These are phyloP conservation scores for Drosophila cognata DNA, from an alignment of 2,888 invertebrate genomes.

Conservation along the genomic window DNA sequence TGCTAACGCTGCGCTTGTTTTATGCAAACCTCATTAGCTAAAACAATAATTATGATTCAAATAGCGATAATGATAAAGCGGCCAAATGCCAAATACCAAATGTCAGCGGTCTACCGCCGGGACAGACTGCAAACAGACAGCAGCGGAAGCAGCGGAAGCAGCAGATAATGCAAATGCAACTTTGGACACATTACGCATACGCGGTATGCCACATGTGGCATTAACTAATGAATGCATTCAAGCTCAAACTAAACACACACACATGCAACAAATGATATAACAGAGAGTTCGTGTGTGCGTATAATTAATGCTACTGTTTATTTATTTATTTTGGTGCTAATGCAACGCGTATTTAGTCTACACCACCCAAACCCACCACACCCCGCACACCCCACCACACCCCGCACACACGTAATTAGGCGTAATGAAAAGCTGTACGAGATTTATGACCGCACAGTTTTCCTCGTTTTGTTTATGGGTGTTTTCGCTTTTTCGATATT, in stretches of 20 bases:
- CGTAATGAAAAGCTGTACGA: conserved; percentile 63
- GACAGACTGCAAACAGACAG: conserved; percentile 11
- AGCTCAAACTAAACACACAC: conserved; percentile 31
- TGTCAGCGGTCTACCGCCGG: conserved; percentile 25
- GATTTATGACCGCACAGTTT: conserved; percentile 56
- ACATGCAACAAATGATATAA: conserved; percentile 11
- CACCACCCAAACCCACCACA: background rate
- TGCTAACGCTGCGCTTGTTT: conserved; percentile 31
- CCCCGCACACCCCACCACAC: no score
- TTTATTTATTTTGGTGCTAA: conserved; percentile 58
- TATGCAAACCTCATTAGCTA: conserved; percentile 41
- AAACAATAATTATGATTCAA: conserved; percentile 28
- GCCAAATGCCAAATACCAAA: conserved; percentile 22
- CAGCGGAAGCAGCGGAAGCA: conserved; percentile 2
- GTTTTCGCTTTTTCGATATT: conserved; percentile 15
- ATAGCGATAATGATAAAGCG: conserved; percentile 16
- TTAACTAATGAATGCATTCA: conserved; percentile 33
- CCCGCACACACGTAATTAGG: conserved; percentile 49
- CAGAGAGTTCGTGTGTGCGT: background rate
- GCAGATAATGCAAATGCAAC: conserved; percentile 10
- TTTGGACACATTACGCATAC: conserved; percentile 35
- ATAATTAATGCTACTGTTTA: conserved; percentile 62
- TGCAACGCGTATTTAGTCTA: conserved; percentile 33
- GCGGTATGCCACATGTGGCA: conserved; percentile 26
- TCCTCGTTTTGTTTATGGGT: conserved; percentile 42